These are phyloP conservation scores for Lasioglossum pauxillum DNA, from an alignment of 2,888 invertebrate species.

Conservation along the genomic window DNA sequence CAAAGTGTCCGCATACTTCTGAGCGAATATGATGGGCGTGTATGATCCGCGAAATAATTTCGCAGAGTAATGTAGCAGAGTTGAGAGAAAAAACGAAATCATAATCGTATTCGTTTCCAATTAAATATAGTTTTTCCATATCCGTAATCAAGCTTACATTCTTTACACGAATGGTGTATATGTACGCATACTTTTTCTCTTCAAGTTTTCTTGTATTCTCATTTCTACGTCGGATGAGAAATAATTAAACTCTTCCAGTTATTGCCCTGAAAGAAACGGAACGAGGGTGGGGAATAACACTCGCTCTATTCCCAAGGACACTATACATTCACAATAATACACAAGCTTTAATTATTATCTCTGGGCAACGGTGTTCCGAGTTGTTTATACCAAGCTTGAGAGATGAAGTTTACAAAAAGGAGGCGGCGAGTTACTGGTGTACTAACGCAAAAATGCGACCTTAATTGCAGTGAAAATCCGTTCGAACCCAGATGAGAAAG, in stretches of 20 bases:
- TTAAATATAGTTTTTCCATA: background rate
- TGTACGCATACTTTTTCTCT: background rate
- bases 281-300: background rate
- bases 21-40: background rate
- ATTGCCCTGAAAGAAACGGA: background rate
- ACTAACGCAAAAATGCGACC: constrained; percentile 14
- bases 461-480: constrained; percentile 29
- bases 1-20: no score
- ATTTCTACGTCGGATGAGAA: background rate
- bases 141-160: background rate
- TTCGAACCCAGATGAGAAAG: background rate
- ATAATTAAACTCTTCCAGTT: constrained; percentile 20
- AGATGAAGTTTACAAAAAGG: background rate
- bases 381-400: background rate
- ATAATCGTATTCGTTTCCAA: background rate
- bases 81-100: background rate
- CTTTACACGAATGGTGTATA: background rate
- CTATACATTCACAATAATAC: background rate
- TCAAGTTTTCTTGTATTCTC: background rate
- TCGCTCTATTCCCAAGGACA: background rate
- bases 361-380: background rate
- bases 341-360: background rate
- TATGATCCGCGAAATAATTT: background rate
- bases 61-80: background rate
- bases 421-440: background rate